A percentile compares a stretch with the other conserved stretches of the same genome.
Conservation (phyloP, 1,140 invertebrate species). For the Drosophila varians region DNA sequence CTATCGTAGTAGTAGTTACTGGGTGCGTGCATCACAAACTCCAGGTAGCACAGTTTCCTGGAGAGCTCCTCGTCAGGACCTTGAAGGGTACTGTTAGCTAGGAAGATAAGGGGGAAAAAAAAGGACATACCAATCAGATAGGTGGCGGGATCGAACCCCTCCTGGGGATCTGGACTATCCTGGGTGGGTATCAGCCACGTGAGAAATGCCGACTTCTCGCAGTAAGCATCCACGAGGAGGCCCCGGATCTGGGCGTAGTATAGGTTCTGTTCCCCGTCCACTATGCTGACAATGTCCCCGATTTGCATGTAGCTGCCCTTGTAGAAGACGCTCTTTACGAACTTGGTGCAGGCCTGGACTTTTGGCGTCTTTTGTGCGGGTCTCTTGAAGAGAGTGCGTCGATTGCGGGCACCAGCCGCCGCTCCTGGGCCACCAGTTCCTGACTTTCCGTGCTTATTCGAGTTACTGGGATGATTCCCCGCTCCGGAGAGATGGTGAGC, state of each 20-base stretch:
- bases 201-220: slow-evolving; percentile 96
- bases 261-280: slow-evolving; percentile 90
- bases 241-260: slow-evolving; percentile 96
- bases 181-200: slow-evolving; percentile 95
- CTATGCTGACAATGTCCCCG: slow-evolving; percentile 95
- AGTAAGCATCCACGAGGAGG: slow-evolving; percentile 95
- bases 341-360: slow-evolving; percentile 91
- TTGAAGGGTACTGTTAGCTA: slow-evolving; percentile 65
- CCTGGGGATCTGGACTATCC: slow-evolving; percentile 90
- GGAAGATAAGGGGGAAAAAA: neutral
- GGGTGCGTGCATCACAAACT: slow-evolving; percentile 96
- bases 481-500: slow-evolving; percentile 20
- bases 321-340: slow-evolving; percentile 92
- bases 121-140: slow-evolving; percentile 89
- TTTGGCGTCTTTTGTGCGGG: slow-evolving; percentile 91
- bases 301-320: slow-evolving; percentile 94
- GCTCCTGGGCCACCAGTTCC: slow-evolving; percentile 11
- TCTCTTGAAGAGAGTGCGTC: slow-evolving; percentile 92
- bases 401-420: slow-evolving; percentile 86
- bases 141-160: slow-evolving; percentile 94
- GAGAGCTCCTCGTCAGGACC: slow-evolving; percentile 96
- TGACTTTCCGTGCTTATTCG: slow-evolving; percentile 64
- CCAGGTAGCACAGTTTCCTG: slow-evolving; percentile 93
- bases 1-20: slow-evolving; percentile 94
- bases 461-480: slow-evolving; percentile 36